These are phyloP conservation scores for Oophaga sylvatica DNA, from an alignment of 2,797 vertebrate genomes.

Conservation along the genomic window DNA sequence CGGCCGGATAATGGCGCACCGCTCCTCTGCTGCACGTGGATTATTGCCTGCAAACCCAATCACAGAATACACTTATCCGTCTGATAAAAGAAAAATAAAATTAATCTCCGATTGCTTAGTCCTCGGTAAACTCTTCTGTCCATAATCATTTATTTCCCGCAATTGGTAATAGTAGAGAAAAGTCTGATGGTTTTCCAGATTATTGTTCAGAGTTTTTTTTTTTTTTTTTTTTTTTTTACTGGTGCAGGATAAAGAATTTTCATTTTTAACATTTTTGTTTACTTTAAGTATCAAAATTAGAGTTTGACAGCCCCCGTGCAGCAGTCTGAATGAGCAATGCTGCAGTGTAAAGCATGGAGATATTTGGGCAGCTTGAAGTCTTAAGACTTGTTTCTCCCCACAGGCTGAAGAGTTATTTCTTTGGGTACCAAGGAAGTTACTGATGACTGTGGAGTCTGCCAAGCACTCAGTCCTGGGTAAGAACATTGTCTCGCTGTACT, in stretches of 20 bases:
- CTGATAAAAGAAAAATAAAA: neutral
- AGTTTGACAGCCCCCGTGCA: too few species aligned
- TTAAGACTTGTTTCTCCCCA: neutral
- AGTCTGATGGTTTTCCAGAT: too few species aligned
- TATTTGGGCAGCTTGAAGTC: too few species aligned
- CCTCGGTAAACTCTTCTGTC: neutral
- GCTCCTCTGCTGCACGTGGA: neutral
- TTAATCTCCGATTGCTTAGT: neutral
- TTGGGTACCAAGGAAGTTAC: conserved; percentile 94
- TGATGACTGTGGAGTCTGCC: conserved; percentile 96
- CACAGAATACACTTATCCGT: neutral
- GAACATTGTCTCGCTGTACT: conserved; percentile 49
- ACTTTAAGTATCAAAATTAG: too few species aligned
- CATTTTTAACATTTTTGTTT: too few species aligned
- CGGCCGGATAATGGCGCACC: neutral
- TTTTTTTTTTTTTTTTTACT: neutral
- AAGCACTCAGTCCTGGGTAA: conserved; percentile 93
- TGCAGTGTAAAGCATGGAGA: too few species aligned
- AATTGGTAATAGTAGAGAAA: neutral
- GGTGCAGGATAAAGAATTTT: too few species aligned
- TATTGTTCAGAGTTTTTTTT: neutral
- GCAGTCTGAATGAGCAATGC: too few species aligned
- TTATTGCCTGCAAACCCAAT: conserved; percentile 23
- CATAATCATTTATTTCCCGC: neutral
- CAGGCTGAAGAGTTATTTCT: conserved; percentile 97